Percentiles rank a stretch among this genome's conserved stretches.
Evolutionary conservation across 2,888 invertebrate species (phyloP).

Genomic region (Bugulina stolonifera): DNA sequence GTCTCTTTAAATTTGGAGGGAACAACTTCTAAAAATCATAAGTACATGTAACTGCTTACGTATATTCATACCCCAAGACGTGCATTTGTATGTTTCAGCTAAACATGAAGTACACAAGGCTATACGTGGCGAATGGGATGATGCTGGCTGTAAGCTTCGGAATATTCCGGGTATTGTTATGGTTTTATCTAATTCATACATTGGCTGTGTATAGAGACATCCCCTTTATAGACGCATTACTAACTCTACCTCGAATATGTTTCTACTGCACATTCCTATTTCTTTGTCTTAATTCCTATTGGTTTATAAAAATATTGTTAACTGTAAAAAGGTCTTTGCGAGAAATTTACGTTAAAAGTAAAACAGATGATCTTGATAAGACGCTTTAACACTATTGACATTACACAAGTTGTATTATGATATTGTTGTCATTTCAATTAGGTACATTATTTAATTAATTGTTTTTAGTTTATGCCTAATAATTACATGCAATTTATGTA

Average conservation of each 20-base stretch:
- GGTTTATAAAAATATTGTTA: slow-evolving; percentile 4
- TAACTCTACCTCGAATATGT: not conserved
- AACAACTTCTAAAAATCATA: too few relatives aligned
- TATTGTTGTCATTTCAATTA: too few relatives aligned
- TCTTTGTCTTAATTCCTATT: not conserved
- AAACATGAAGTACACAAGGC: slow-evolving; percentile 61
- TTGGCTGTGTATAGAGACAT: not conserved
- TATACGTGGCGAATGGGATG: slow-evolving; percentile 67
- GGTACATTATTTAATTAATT: too few relatives aligned
- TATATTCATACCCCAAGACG: too few relatives aligned
- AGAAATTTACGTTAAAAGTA: too few relatives aligned
- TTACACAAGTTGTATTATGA: too few relatives aligned
- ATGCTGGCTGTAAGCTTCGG: slow-evolving; percentile 70
- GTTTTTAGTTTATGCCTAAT: too few relatives aligned
- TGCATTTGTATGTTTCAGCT: slow-evolving; percentile 34
- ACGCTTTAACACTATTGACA: too few relatives aligned
- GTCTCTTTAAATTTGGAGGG: too few relatives aligned
- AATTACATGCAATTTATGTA: too few relatives aligned
- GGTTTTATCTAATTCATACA: slow-evolving; percentile 3
- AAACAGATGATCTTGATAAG: too few relatives aligned
- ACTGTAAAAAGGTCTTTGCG: not conserved
- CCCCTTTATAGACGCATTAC: not conserved
- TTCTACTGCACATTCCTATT: not conserved
- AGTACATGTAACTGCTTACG: too few relatives aligned
- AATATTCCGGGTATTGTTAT: slow-evolving; percentile 66